A percentile compares a stretch with the other conserved stretches of the same genome.
Conservation (phyloP, 2,888 invertebrate species). For the Zonitis immaculata region DNA sequence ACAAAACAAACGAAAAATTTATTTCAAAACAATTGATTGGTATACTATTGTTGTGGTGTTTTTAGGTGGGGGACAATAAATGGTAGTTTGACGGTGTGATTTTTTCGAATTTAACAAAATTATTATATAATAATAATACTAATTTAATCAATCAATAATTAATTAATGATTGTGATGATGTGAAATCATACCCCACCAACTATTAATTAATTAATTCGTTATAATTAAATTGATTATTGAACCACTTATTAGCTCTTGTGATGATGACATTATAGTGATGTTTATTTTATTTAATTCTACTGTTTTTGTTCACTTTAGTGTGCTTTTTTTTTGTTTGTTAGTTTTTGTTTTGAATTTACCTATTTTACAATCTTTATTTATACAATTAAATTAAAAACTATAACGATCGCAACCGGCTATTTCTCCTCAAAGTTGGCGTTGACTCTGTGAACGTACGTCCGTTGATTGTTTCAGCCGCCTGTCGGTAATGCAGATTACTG, state of each 20-base stretch:
- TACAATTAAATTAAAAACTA: background rate
- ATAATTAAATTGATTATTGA: constrained; percentile 2
- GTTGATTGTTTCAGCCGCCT: too few species aligned
- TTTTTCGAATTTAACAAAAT: constrained; percentile 10
- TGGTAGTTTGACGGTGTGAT: constrained; percentile 28
- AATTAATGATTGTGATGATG: constrained; percentile 20
- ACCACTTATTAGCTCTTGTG: constrained; percentile 35
- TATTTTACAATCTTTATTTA: constrained; percentile 3
- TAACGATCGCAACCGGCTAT: too few species aligned
- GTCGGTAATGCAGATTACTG: too few species aligned
- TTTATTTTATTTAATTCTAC: too few species aligned
- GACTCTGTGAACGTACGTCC: too few species aligned
- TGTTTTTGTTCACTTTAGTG: constrained; percentile 31
- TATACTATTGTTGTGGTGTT: constrained; percentile 2
- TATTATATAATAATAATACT: background rate
- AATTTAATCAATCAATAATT: background rate
- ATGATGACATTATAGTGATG: constrained; percentile 34
- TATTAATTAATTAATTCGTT: background rate
- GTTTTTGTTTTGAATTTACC: constrained; percentile 11
- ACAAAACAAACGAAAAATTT: too few species aligned
- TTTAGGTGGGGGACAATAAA: constrained; percentile 35
- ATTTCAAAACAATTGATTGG: background rate
- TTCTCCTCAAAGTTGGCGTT: too few species aligned
- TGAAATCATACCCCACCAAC: constrained; percentile 17
- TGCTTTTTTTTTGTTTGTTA: constrained; percentile 14